Conservation (phyloP, 2,113 vertebrate genomes). For the Campylorhamphus procurvoides region DNA sequence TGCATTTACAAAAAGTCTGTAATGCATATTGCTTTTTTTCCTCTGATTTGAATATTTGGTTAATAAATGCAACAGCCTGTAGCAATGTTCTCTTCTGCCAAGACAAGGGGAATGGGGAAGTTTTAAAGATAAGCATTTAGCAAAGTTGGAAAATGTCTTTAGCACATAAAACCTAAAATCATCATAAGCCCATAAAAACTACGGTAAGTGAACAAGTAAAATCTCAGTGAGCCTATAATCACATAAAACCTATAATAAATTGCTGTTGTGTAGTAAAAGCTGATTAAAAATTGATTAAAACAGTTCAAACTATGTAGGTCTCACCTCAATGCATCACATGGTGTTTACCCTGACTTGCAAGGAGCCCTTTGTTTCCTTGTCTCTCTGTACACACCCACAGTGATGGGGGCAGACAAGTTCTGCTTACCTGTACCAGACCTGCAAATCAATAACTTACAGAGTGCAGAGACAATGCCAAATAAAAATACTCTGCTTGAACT, state of each 20-base stretch:
- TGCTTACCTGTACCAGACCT: background rate
- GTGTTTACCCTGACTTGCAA: background rate
- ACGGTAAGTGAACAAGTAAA: background rate
- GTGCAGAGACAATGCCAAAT: background rate
- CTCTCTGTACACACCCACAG: background rate
- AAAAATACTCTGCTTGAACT: background rate
- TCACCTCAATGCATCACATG: background rate
- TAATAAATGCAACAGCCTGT: background rate
- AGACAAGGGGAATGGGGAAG: background rate
- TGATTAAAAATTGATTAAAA: constrained; percentile 57
- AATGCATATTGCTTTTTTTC: background rate
- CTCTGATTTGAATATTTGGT: background rate
- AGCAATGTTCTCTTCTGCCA: background rate
- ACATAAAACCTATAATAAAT: constrained; percentile 35
- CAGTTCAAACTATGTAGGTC: background rate
- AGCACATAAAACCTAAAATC: constrained; percentile 12
- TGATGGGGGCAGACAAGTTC: background rate
- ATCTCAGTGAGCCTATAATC: constrained; percentile 1
- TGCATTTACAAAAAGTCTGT: background rate
- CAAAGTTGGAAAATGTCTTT: constrained; percentile 1
- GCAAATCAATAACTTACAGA: background rate
- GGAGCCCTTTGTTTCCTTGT: background rate
- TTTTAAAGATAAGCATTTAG: background rate
- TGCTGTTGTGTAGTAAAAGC: constrained; percentile 11
- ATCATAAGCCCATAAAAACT: constrained; percentile 19